These are phyloP conservation scores for Pavo muticus DNA, from an alignment of 2,113 vertebrate genomes.

Conservation along the genomic window DNA sequence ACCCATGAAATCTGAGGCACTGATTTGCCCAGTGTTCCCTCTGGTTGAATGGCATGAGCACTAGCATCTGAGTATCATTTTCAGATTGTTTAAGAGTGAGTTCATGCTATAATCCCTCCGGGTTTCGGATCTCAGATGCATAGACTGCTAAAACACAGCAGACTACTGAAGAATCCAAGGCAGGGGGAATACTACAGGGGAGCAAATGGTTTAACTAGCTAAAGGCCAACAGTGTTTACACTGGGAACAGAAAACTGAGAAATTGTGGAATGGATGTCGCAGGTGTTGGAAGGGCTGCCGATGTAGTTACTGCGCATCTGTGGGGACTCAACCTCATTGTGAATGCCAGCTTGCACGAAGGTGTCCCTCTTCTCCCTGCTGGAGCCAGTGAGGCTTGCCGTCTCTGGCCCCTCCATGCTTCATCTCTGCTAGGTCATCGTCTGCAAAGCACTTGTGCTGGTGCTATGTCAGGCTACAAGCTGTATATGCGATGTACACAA, in stretches of 20 bases:
- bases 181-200: not conserved
- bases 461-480: not conserved
- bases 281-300: not conserved
- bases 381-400: not conserved
- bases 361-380: not conserved
- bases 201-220: not conserved
- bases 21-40: not conserved
- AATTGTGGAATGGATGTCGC: not conserved
- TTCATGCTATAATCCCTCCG: not conserved
- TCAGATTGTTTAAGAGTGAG: not conserved
- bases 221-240: not conserved
- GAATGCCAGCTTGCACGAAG: not conserved
- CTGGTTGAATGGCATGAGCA: not conserved
- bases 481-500: not conserved
- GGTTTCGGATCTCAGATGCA: not conserved
- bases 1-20: not conserved
- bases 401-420: not conserved
- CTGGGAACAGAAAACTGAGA: slow-evolving; percentile 44
- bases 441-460: not conserved
- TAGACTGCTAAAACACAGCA: not conserved
- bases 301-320: not conserved
- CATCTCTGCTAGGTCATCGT: not conserved
- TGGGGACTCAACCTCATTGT: not conserved
- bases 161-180: not conserved
- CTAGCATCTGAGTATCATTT: not conserved